Base-by-base conservation (phyloP, 2,797 vertebrate genomes). In the Cirrhinus mrigala region DNA sequence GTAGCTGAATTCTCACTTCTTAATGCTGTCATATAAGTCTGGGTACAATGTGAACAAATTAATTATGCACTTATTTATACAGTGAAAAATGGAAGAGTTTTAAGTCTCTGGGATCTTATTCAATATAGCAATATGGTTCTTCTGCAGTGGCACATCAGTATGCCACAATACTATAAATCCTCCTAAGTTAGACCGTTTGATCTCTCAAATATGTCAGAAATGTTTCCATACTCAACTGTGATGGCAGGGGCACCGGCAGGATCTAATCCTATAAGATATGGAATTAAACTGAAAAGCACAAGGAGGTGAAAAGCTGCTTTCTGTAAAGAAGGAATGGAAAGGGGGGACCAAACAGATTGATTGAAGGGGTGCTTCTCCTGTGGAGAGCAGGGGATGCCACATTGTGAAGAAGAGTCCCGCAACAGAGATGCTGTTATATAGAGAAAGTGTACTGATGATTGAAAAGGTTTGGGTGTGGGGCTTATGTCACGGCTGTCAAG, bases 401-500 rank as follows among this genome's bases (percentile, higher is more conserved):
- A 90, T 92, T 93, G 91, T 92, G 87, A 91, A 91, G 93, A 95
- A 92, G 92, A 92, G 93, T 91, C 90, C 92, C 89, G 90, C 92
- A 91, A 90, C 89, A 79, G 92, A 89, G 89, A 92, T 93, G 94
- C 94, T 93, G 92, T 95, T 93, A 92, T 95, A 92, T 92, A 46
- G 44, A 92, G 92, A 93, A 94, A 96, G 95, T 96, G 94, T 97
- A 95, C 94, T 90, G 91, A 89, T 91, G 89, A 85, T 81, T 69
- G 75, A 80, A 75, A 79, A 81, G 84, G 70, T 79, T 56, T 82
- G 71, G 80, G 75, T 85, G 81, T 52, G 83, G 85, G 86, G 77
- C 94, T 95, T 95, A 95, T 96, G 96, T 96, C 95, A 95, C 92
- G 95, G 95, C 95, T 95, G 94, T 95, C 94, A 96, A 95, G 94